A percentile compares a stretch with the other conserved stretches of the same genome.
Evolutionary conservation across 1,140 invertebrate genomes (phyloP).

Genomic region (Anastrepha ludens): DNA sequence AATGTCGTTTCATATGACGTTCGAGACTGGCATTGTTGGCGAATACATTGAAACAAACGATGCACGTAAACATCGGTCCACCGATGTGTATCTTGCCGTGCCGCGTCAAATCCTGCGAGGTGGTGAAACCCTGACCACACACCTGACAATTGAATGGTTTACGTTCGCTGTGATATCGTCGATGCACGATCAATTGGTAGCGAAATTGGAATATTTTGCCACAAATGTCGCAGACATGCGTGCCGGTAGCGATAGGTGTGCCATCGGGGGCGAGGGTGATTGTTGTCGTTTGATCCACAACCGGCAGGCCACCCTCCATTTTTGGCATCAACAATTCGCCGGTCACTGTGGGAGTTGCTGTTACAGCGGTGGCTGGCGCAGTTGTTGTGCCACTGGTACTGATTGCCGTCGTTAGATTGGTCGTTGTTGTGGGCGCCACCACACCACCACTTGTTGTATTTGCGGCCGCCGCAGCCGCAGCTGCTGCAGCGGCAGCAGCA

Average conservation of each 20-base stretch:
- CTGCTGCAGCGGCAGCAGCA: constrained; percentile 66
- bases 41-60: constrained; percentile 84
- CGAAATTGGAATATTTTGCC: constrained; percentile 90
- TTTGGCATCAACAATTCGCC: constrained; percentile 76
- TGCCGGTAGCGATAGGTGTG: constrained; percentile 77
- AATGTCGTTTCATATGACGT: constrained; percentile 85
- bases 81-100: constrained; percentile 89
- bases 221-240: constrained; percentile 88
- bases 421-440: constrained; percentile 54
- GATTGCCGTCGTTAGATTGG: constrained; percentile 56
- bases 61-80: constrained; percentile 83
- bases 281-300: constrained; percentile 75
- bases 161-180: constrained; percentile 88
- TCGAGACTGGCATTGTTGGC: constrained; percentile 82
- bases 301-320: constrained; percentile 77
- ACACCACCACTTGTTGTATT: constrained; percentile 59
- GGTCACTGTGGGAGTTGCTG: constrained; percentile 56
- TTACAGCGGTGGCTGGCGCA: constrained; percentile 60
- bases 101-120: constrained; percentile 83
- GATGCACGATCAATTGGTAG: constrained; percentile 87
- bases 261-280: constrained; percentile 76
- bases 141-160: constrained; percentile 90
- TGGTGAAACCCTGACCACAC: constrained; percentile 86
- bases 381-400: constrained; percentile 36
- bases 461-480: constrained; percentile 63